A percentile compares a stretch with the other conserved stretches of the same genome.
phyloP scores from a whole-genome alignment of 2,113 vertebrate species.

The Tichodroma muraria region DNA sequence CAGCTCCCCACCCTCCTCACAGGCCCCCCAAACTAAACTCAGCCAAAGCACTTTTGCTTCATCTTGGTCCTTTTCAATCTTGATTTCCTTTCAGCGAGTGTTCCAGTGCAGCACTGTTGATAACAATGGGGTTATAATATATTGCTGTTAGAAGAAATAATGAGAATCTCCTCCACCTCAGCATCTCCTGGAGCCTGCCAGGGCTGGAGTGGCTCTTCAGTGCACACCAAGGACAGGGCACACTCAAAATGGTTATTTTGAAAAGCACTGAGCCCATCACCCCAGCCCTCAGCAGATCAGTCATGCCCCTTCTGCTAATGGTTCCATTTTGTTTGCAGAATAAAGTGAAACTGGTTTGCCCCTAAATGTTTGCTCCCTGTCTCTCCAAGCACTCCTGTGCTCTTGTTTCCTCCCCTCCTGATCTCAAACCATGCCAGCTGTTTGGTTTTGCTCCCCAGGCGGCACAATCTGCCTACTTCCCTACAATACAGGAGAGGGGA shows the following conservation, averaged over 20 bases:
- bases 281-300: neutral
- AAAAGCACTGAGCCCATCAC: neutral
- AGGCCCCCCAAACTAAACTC: neutral
- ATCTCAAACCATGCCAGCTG: neutral
- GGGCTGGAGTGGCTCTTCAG: neutral
- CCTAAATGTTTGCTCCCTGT: neutral
- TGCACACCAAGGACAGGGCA: neutral
- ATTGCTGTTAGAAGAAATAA: neutral
- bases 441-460: neutral
- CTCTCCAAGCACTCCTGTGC: neutral
- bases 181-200: neutral
- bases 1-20: neutral
- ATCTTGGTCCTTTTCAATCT: neutral
- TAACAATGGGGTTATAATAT: neutral
- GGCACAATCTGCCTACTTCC: slow-evolving; percentile 3
- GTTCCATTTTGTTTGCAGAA: slow-evolving; percentile 10
- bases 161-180: neutral
- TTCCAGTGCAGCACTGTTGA: neutral
- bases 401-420: neutral
- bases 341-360: neutral
- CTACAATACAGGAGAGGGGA: neutral
- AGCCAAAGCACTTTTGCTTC: neutral
- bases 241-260: neutral
- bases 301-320: neutral
- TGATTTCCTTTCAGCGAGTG: neutral